phyloP scores from a whole-genome alignment of 2,888 invertebrate genomes.

The Lamellibrachia satsuma region DNA sequence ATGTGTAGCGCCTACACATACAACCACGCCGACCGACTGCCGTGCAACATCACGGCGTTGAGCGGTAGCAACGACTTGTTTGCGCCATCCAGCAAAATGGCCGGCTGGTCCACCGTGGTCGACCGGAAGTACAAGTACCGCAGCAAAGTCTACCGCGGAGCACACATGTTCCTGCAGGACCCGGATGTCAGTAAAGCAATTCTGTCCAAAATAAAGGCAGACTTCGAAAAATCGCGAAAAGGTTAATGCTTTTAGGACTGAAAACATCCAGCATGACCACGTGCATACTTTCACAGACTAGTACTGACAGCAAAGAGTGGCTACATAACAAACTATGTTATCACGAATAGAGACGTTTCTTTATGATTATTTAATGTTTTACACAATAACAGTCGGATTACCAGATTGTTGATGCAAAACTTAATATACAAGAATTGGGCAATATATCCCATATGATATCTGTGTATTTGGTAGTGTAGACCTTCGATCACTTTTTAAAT shows the following conservation, averaged over 20 bases:
- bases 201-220: neutral
- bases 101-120: neutral
- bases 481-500: no score
- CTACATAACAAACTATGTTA: no score
- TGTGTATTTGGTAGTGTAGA: no score
- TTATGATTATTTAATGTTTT: no score
- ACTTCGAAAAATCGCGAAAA: neutral
- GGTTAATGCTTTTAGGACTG: neutral
- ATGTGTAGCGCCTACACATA: neutral
- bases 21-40: neutral
- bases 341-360: no score
- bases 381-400: no score
- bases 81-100: neutral
- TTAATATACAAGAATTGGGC: no score
- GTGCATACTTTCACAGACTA: neutral
- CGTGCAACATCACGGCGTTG: neutral
- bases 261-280: neutral
- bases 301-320: neutral
- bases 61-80: constrained; percentile 12
- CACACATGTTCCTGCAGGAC: neutral
- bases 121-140: constrained; percentile 17
- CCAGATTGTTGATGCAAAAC: no score
- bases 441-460: no score
- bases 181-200: constrained; percentile 8
- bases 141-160: neutral